These are phyloP conservation scores for Marmota monax DNA, from an alignment of 2,113 vertebrate species.

Conservation along the genomic window DNA sequence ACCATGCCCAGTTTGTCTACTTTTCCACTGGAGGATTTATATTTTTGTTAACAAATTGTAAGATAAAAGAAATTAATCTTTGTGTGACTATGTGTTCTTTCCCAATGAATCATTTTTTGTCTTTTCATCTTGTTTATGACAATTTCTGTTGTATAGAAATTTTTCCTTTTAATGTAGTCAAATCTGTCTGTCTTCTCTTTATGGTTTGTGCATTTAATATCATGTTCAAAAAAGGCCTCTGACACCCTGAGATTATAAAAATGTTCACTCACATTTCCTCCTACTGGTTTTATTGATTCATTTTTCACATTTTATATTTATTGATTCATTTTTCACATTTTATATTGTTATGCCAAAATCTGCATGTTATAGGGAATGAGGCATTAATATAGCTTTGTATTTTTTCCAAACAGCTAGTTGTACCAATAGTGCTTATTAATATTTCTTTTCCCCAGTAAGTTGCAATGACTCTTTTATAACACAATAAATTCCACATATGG, in stretches of 20 bases:
- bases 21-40: slow-evolving; percentile 38
- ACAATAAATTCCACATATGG: slow-evolving; percentile 37
- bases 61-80: slow-evolving; percentile 57
- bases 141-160: slow-evolving; percentile 13
- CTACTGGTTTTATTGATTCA: slow-evolving; percentile 18
- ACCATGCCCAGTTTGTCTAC: neutral
- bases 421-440: neutral
- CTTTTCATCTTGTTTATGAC: slow-evolving; percentile 58
- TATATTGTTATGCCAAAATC: slow-evolving; percentile 29
- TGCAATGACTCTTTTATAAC: slow-evolving; percentile 37
- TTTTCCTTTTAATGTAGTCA: slow-evolving; percentile 62
- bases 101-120: slow-evolving; percentile 58
- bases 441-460: slow-evolving; percentile 30
- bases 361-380: neutral
- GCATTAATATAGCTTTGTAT: slow-evolving; percentile 39
- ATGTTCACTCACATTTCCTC: slow-evolving; percentile 43
- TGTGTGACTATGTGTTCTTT: slow-evolving; percentile 38
- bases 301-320: slow-evolving; percentile 46
- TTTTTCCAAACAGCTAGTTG: slow-evolving; percentile 47
- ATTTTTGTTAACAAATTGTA: slow-evolving; percentile 41
- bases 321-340: slow-evolving; percentile 38
- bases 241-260: slow-evolving; percentile 60
- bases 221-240: slow-evolving; percentile 44
- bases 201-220: slow-evolving; percentile 56
- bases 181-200: slow-evolving; percentile 58